A percentile compares a stretch with the other conserved stretches of the same genome.
These are phyloP conservation scores for Pentalonia nigronervosa DNA, from an alignment of 1,140 invertebrate species.

Conservation along the genomic window DNA sequence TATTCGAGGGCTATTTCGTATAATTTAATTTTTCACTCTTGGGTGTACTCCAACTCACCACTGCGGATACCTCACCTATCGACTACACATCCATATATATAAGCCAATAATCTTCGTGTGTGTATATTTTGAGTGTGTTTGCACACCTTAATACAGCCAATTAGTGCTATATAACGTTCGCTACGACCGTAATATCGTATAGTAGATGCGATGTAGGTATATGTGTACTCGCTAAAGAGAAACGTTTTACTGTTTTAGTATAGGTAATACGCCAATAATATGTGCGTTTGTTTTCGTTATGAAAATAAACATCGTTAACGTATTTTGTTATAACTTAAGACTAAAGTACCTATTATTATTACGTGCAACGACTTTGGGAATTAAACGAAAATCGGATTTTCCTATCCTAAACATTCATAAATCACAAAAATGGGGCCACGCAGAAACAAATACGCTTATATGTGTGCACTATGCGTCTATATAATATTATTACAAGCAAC, in stretches of 20 bases:
- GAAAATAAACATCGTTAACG: background rate
- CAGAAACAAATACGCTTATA: background rate
- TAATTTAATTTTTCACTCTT: background rate
- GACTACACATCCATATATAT: background rate
- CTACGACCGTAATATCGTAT: background rate
- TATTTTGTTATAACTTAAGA: background rate
- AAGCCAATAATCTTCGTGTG: background rate
- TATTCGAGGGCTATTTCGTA: background rate
- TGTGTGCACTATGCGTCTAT: background rate
- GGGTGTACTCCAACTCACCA: background rate
- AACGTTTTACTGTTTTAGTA: background rate
- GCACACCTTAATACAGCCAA: background rate
- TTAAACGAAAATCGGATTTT: slow-evolving; percentile 23
- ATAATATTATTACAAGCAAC: background rate
- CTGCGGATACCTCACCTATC: background rate
- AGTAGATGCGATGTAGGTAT: background rate
- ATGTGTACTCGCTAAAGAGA: background rate
- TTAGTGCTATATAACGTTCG: background rate
- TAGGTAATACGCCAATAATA: background rate
- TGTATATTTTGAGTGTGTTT: background rate
- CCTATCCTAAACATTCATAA: background rate
- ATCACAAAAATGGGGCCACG: background rate
- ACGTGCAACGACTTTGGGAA: background rate
- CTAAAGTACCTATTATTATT: background rate
- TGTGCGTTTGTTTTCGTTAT: background rate